Percentiles rank a stretch among this genome's conserved stretches.
These are phyloP conservation scores for Auanema freiburgensis DNA, from an alignment of 2,888 invertebrate genomes.

Conservation along the genomic window DNA sequence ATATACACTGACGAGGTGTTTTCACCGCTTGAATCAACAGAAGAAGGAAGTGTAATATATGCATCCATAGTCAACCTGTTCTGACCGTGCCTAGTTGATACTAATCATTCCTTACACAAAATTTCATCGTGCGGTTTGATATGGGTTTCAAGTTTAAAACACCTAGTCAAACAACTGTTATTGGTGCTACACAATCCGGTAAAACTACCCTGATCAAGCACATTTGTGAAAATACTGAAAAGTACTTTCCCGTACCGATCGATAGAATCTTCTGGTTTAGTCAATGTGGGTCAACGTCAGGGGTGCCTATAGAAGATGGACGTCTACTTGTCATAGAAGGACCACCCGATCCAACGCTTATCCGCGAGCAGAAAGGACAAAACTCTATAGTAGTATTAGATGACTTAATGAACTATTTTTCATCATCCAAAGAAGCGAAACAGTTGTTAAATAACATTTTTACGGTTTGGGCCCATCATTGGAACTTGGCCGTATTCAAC, in stretches of 20 bases:
- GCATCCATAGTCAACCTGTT: too few species aligned
- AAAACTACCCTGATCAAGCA: not conserved
- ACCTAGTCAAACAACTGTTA: not conserved
- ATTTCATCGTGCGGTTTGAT: too few species aligned
- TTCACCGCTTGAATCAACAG: not conserved
- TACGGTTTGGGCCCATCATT: not conserved
- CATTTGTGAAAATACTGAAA: not conserved
- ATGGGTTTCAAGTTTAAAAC: not conserved
- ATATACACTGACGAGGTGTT: not conserved
- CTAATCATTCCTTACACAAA: too few species aligned
- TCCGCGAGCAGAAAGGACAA: not conserved
- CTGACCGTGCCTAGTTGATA: too few species aligned
- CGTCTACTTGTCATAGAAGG: not conserved
- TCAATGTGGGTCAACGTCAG: not conserved
- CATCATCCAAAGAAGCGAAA: not conserved
- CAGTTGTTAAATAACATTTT: not conserved
- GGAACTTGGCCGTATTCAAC: not conserved
- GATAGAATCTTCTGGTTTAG: constrained; percentile 1
- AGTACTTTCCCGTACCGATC: not conserved
- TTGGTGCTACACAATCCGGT: too few species aligned
- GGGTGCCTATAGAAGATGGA: not conserved
- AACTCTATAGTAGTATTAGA: not conserved
- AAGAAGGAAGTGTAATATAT: not conserved
- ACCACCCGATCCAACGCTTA: not conserved
- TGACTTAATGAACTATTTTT: not conserved